Evolutionary conservation across 2,797 vertebrate genomes (phyloP).

Genomic region (Gila robusta): DNA sequence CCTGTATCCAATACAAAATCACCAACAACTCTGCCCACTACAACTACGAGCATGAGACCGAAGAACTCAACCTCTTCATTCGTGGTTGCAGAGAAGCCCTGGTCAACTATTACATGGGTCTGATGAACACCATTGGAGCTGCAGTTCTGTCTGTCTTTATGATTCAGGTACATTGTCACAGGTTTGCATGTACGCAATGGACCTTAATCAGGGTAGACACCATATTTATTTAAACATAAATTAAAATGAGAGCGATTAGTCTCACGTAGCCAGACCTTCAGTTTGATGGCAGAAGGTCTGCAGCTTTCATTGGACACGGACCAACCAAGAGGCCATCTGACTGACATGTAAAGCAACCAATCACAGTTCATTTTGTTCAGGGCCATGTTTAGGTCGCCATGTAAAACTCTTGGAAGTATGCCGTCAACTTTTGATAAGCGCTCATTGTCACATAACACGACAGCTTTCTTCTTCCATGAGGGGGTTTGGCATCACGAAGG

Average conservation of each 20-base stretch:
- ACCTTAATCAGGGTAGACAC: background rate
- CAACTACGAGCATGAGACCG: conserved; percentile 82
- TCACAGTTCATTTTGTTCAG: background rate
- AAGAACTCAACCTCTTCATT: conserved; percentile 85
- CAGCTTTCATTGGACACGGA: background rate
- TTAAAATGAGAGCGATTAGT: background rate
- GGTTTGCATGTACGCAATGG: background rate
- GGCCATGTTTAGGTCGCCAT: background rate
- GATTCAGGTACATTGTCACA: conserved; percentile 74
- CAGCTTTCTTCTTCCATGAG: background rate
- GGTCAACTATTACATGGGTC: conserved; percentile 80
- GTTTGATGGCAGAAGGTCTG: background rate
- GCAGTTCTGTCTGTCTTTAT: conserved; percentile 81
- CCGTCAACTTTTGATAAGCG: background rate
- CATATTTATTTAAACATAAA: background rate
- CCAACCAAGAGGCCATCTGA: background rate
- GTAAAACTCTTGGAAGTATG: background rate
- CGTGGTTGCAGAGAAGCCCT: conserved; percentile 83
- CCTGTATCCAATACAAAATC: conserved; percentile 84
- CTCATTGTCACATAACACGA: background rate
- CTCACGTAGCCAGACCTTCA: background rate
- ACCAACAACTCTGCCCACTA: conserved; percentile 87
- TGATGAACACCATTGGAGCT: conserved; percentile 83
- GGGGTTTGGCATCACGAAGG: background rate
- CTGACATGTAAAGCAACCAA: background rate